These are phyloP conservation scores for Neelides sp. DNA, from an alignment of 1,140 invertebrate species.

Conservation along the genomic window DNA sequence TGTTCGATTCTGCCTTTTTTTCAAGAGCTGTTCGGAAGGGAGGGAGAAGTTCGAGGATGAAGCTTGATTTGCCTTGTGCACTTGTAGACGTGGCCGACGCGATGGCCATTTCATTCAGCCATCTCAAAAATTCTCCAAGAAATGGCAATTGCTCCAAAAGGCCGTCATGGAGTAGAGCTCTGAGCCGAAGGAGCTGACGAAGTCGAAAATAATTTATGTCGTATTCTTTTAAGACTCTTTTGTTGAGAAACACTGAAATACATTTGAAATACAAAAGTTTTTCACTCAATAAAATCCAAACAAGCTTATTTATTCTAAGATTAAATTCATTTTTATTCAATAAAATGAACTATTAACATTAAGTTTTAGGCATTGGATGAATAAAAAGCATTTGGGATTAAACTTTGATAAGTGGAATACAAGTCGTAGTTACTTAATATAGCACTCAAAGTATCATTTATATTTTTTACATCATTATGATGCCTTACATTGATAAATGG, in stretches of 20 bases:
- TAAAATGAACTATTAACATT: no score
- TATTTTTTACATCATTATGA: neutral
- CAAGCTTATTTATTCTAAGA: no score
- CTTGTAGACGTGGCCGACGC: constrained; percentile 22
- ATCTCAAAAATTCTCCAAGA: constrained; percentile 56
- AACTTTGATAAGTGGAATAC: no score
- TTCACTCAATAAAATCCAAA: no score
- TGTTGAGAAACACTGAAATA: constrained; percentile 14
- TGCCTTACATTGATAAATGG: constrained; percentile 19
- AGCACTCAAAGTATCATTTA: neutral
- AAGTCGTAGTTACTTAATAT: no score
- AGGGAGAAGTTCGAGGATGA: constrained; percentile 47
- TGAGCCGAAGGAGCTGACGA: constrained; percentile 47
- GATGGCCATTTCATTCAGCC: constrained; percentile 44
- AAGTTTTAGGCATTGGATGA: no score
- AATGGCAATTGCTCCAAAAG: constrained; percentile 62
- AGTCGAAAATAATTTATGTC: constrained; percentile 53
- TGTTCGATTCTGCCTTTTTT: constrained; percentile 7
- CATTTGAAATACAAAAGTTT: no score
- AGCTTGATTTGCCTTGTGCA: constrained; percentile 33
- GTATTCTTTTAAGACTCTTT: constrained; percentile 38
- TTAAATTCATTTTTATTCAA: no score
- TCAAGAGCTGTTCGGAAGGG: constrained; percentile 17
- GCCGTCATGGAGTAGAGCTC: constrained; percentile 47
- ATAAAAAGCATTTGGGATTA: no score